phyloP scores from a whole-genome alignment of 2,797 vertebrate genomes.

The Liasis olivaceus region DNA sequence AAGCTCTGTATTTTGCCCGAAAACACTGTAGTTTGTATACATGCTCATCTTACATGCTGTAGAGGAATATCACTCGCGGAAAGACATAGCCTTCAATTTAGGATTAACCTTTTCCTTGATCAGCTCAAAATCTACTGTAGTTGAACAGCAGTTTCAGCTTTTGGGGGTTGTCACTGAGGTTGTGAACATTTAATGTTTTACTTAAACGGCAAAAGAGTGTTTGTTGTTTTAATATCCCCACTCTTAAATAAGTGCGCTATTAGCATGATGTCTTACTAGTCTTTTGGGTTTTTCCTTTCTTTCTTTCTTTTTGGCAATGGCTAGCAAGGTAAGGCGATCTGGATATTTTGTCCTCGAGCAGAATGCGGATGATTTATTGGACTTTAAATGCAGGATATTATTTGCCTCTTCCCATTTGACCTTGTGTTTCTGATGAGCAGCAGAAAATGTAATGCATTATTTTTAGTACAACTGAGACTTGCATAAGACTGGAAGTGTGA shows the following conservation, averaged over 20 bases:
- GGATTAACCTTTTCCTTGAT: not conserved
- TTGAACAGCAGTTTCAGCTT: not conserved
- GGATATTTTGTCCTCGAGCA: not conserved
- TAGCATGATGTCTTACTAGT: not conserved
- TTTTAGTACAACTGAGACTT: not conserved
- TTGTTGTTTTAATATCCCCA: too few species aligned
- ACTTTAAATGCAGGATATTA: not conserved
- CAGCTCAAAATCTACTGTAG: not conserved
- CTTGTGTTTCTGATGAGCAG: not conserved
- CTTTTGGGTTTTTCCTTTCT: not conserved
- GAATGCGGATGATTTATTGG: slow-evolving; percentile 15
- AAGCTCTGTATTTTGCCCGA: not conserved
- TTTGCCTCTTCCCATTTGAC: not conserved
- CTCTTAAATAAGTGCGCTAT: not conserved
- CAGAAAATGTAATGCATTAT: slow-evolving; percentile 10
- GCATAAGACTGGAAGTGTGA: not conserved
- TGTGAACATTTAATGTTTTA: not conserved
- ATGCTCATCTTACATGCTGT: not conserved
- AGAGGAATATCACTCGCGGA: not conserved
- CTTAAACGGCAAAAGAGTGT: not conserved
- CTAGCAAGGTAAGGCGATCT: not conserved
- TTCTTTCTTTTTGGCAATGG: not conserved
- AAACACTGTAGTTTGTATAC: not conserved
- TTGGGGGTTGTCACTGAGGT: not conserved
- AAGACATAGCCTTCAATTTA: not conserved